Evolutionary conservation across 2,888 invertebrate genomes (phyloP).

Genomic region (Eurytoma californica): DNA sequence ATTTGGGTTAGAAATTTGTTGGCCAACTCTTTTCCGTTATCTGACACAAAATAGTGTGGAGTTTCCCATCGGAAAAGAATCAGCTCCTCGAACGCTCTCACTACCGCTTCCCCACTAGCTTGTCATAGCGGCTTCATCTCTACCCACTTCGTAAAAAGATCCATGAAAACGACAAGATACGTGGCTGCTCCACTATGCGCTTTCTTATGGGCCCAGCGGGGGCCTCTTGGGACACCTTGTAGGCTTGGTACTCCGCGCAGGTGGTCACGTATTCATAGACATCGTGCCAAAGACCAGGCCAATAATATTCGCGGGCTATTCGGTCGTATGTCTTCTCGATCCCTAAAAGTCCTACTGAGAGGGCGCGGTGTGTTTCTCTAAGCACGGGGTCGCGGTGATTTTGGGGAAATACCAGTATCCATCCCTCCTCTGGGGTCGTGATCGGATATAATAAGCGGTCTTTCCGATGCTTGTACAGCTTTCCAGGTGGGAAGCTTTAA

Average conservation of each 20-base stretch:
- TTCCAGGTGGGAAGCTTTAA: no score
- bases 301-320: no score
- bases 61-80: slow-evolving; percentile 23
- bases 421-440: neutral
- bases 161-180: neutral
- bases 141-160: slow-evolving; percentile 20
- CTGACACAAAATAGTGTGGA: neutral
- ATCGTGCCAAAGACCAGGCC: neutral
- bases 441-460: neutral
- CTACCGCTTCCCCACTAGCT: neutral
- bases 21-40: slow-evolving; percentile 17
- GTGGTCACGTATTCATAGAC: neutral
- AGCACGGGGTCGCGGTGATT: neutral
- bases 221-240: neutral
- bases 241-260: neutral
- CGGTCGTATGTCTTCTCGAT: no score
- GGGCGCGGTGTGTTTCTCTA: no score
- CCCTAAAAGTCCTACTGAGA: neutral
- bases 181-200: neutral
- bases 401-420: neutral
- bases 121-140: neutral
- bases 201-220: neutral
- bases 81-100: neutral
- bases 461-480: no score
- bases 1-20: neutral